These are phyloP conservation scores for Phenganax marumi DNA, from an alignment of 92 coral and sea anemone genomes.

Conservation along the genomic window DNA sequence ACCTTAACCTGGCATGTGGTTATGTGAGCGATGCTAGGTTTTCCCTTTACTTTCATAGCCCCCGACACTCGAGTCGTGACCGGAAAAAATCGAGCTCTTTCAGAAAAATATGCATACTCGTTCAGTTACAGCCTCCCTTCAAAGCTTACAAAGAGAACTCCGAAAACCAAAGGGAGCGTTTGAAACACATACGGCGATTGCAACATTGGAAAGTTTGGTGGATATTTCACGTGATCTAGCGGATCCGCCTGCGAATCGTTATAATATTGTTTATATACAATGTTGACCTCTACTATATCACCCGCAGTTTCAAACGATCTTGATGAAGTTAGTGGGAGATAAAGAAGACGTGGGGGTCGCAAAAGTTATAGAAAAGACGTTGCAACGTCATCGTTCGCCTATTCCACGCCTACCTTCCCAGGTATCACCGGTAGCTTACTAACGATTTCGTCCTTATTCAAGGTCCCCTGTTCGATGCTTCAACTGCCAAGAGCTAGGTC, in stretches of 20 bases:
- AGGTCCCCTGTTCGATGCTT: too few relatives aligned
- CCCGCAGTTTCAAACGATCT: conserved; percentile 14
- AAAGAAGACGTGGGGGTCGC: conserved; percentile 20
- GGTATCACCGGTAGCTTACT: too few relatives aligned
- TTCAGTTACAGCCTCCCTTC: neutral
- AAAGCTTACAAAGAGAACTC: too few relatives aligned
- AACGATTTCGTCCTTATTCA: too few relatives aligned
- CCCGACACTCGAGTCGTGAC: too few relatives aligned
- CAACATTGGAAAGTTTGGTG: conserved; percentile 49
- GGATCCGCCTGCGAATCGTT: conserved; percentile 15
- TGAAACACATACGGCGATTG: conserved; percentile 41
- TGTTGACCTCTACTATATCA: conserved; percentile 41
- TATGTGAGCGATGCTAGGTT: too few relatives aligned
- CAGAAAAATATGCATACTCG: neutral
- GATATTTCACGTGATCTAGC: conserved; percentile 40
- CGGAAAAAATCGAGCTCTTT: neutral
- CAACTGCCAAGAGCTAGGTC: too few relatives aligned
- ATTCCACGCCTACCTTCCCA: neutral
- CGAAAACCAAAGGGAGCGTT: too few relatives aligned
- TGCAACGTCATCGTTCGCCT: conserved; percentile 4
- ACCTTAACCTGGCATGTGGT: too few relatives aligned
- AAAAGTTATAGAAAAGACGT: conserved; percentile 5
- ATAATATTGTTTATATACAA: conserved; percentile 47
- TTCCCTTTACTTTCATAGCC: too few relatives aligned
- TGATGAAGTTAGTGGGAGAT: too few relatives aligned